phyloP scores from a whole-genome alignment of 2,888 invertebrate species.

The Melanotus villosus region DNA sequence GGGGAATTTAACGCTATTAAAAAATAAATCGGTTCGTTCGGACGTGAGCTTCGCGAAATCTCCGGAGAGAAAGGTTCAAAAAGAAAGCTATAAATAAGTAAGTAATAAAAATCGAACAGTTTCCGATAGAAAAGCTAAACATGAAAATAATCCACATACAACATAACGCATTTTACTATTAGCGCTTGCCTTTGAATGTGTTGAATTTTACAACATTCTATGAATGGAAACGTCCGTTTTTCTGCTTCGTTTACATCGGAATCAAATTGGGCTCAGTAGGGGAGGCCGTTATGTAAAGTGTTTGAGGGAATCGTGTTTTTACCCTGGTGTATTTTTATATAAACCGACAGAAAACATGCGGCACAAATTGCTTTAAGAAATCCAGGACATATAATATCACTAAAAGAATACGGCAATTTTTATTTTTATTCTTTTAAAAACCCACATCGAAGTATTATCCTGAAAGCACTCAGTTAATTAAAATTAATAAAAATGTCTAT shows the following conservation, averaged over 20 bases:
- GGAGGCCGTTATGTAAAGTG: conserved; percentile 48
- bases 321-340: conserved; percentile 48
- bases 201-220: conserved; percentile 46
- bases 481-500: neutral
- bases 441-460: neutral
- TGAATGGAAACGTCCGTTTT: conserved; percentile 48
- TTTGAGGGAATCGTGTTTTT: conserved; percentile 47
- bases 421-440: conserved; percentile 11
- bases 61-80: neutral
- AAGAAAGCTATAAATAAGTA: neutral
- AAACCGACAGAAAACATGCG: conserved; percentile 47
- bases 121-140: conserved; percentile 17
- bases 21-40: no score
- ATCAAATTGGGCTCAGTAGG: conserved; percentile 48
- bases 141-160: conserved; percentile 40
- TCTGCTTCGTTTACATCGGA: conserved; percentile 47
- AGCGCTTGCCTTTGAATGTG: conserved; percentile 44
- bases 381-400: conserved; percentile 40
- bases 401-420: conserved; percentile 28
- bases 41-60: neutral
- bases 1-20: neutral
- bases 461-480: no score
- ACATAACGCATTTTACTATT: conserved; percentile 39
- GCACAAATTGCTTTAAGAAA: conserved; percentile 48
- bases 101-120: neutral